phyloP scores from a whole-genome alignment of 2,113 vertebrate genomes.

The Carassius carassius region DNA sequence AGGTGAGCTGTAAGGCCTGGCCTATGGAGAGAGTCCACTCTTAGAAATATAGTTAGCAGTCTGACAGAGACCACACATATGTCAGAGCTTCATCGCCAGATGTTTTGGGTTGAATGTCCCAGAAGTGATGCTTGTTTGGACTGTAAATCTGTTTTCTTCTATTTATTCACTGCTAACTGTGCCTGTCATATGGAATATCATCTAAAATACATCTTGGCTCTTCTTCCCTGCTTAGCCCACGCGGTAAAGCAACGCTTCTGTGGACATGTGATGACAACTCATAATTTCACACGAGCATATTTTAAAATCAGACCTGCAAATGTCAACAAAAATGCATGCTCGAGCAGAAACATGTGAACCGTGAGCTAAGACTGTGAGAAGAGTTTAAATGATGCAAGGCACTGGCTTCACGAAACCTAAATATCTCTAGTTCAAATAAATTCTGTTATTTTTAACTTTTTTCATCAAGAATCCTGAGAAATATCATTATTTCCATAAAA shows the following conservation, averaged over 20 bases:
- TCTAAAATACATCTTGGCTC: not conserved
- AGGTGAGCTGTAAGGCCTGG: conserved; percentile 76
- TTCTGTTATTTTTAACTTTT: not conserved
- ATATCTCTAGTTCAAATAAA: not conserved
- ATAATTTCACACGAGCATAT: conserved; percentile 16
- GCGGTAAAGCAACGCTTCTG: conserved; percentile 11
- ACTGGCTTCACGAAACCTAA: not conserved
- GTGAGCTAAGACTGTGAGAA: not conserved
- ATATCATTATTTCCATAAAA: not conserved
- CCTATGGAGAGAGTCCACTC: not conserved
- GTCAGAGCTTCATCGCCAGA: not conserved
- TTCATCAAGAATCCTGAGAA: not conserved
- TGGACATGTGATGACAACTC: conserved; percentile 14
- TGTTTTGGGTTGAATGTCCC: conserved; percentile 8
- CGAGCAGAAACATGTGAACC: not conserved
- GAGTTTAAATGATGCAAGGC: not conserved
- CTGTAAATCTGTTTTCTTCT: not conserved
- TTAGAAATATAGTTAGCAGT: not conserved
- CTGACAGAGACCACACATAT: not conserved
- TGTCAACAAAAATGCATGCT: conserved; percentile 3
- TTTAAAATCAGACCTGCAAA: conserved; percentile 32
- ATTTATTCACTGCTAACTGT: not conserved
- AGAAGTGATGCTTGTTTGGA: not conserved
- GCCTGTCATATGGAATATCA: not conserved
- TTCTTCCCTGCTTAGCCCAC: conserved; percentile 19